Evolutionary conservation across 2,888 invertebrate genomes (phyloP), one percentile per base, ranked within the genome.

Genomic region (Drosophila prostipennis): DNA sequence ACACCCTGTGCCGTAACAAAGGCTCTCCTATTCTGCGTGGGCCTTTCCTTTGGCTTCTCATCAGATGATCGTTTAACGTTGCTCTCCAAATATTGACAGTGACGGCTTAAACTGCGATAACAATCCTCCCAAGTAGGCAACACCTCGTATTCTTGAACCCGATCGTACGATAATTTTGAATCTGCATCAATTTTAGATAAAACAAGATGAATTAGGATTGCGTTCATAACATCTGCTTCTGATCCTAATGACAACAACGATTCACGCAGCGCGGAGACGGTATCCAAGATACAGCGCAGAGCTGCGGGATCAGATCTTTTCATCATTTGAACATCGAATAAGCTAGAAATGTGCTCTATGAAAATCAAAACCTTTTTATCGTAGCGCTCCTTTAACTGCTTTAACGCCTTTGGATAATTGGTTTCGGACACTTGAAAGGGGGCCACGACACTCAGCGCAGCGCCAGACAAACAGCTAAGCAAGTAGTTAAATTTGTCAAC

Each of bases 251-350:
- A 37, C 37, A 37, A 37, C 37, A 37, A 37, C n/a, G n/a, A 37
- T 37, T 37, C 37, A 37, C 37, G 13, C n/a, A 37, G 37, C 37
- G 37, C 37, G 37, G 37, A 37, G n/a, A 37, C 37, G 37, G 37
- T 37, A 37, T 37, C 37, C 37, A 37, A 37, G n/a, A 37, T n/a
- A 37, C 37, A 37, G n/a, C 37, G 37, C 4, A 37, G n/a, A 37
- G 6, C 37, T 36, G 34, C 34, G 34, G 34, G 34, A 36, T 36
- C 34, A 36, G 34, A 36, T 36, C 3, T 36, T 11, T 36, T 36
- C 34, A 36, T 36, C 34, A 29, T 29, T 29, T 29, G 29, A 29
- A 29, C 7, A 29, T 32, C 32, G 32, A 32, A 32, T 32, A 32
- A 32, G 32, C 10, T 32, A 32, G 32, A 32, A 32, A 10, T 32